Conservation (phyloP, 2,797 vertebrate genomes). For the Argyrosomus regius region DNA sequence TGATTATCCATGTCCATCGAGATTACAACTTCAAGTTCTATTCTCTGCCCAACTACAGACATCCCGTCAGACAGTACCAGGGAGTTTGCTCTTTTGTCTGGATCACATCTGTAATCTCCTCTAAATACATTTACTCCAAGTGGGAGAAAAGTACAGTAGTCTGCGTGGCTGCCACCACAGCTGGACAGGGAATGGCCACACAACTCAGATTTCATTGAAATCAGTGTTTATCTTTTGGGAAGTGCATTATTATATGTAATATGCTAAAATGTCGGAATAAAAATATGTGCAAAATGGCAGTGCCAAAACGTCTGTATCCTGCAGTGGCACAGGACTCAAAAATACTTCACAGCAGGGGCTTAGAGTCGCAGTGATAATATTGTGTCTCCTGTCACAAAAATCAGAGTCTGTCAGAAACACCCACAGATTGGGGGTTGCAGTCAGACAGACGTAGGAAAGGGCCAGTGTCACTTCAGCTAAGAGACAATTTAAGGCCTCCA, state of each 20-base stretch:
- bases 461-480: constrained; percentile 62
- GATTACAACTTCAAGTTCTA: constrained; percentile 54
- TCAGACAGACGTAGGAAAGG: constrained; percentile 44
- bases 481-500: constrained; percentile 39
- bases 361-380: constrained; percentile 61
- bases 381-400: constrained; percentile 57
- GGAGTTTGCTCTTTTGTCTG: constrained; percentile 78
- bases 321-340: constrained; percentile 61
- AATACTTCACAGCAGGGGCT: constrained; percentile 66
- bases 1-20: constrained; percentile 32
- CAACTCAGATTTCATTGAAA: constrained; percentile 81
- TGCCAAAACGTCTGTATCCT: constrained; percentile 40
- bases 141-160: constrained; percentile 81
- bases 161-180: constrained; percentile 76
- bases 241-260: constrained; percentile 83
- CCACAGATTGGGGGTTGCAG: constrained; percentile 68
- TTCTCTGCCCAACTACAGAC: constrained; percentile 59
- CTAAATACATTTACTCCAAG: constrained; percentile 83
- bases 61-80: constrained; percentile 68
- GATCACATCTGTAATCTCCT: constrained; percentile 82
- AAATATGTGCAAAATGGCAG: constrained; percentile 76
- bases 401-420: constrained; percentile 68
- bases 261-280: constrained; percentile 77
- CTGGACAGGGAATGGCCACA: constrained; percentile 75
- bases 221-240: constrained; percentile 82